Percentiles rank a stretch among this genome's conserved stretches.
These are phyloP conservation scores for Drosophila histrio DNA, from an alignment of 2,888 invertebrate genomes.

Conservation along the genomic window DNA sequence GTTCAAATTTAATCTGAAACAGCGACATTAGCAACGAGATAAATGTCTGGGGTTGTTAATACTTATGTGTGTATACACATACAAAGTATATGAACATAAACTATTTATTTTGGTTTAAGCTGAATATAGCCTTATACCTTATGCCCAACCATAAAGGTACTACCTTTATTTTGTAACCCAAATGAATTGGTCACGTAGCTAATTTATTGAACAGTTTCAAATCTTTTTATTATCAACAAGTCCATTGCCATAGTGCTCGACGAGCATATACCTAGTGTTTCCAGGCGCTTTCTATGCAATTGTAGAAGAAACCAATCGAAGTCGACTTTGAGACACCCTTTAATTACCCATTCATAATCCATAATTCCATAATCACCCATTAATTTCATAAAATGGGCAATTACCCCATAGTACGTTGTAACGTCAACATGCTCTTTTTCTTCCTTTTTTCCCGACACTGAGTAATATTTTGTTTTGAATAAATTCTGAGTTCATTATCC, in stretches of 20 bases:
- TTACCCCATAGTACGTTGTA: too few relatives aligned
- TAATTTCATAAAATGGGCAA: too few relatives aligned
- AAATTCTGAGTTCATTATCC: too few relatives aligned
- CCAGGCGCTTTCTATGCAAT: neutral
- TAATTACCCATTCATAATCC: too few relatives aligned
- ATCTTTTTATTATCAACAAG: neutral
- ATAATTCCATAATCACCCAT: too few relatives aligned
- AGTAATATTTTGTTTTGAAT: too few relatives aligned
- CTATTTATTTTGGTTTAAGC: neutral
- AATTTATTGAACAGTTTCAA: constrained; percentile 1
- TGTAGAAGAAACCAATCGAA: too few relatives aligned
- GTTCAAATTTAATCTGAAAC: constrained; percentile 26
- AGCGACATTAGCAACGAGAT: constrained; percentile 28
- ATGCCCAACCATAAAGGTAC: neutral
- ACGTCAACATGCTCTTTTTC: too few relatives aligned
- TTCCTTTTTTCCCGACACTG: too few relatives aligned
- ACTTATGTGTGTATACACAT: neutral
- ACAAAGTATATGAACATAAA: neutral
- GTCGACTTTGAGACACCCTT: too few relatives aligned
- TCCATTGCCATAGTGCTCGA: neutral
- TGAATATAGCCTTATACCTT: neutral
- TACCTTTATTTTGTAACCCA: neutral
- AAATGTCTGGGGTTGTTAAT: constrained; percentile 20
- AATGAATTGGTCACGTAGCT: constrained; percentile 9
- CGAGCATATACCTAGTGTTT: neutral